Evolutionary conservation across 2,888 invertebrate species (phyloP), one percentile per base, ranked within the genome.

Genomic region (Watsonalla binaria): DNA sequence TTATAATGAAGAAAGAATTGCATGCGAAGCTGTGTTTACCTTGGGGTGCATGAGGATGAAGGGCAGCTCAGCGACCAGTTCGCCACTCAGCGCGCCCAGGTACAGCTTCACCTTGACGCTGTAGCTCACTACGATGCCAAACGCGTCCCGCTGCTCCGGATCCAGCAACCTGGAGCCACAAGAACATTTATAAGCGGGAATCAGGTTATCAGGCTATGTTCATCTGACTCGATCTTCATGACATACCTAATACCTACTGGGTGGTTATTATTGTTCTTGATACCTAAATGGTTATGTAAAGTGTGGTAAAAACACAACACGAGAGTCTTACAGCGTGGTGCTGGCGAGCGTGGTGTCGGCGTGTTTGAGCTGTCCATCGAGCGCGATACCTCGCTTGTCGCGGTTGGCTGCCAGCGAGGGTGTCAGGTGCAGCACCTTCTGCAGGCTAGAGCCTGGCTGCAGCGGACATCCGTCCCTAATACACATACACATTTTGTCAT

Each of bases 101-200:
- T 97, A 97, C 51, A 99, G 92, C 87, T 98, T 97, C 52, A 98
- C 97, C 90, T 98, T 98, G 45, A 97, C 97, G 54, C 96, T 96
- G 92, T 99, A 99, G 46, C 97, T 98, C 9, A 99, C 98, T 65
- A 98, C 95, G 72, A 98, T 98, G 57, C 98, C 98, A 78, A 98
- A 97, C 51, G 97, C 96, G 84, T 98, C 98, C 59, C 97, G 94
- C 71, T 96, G 95, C 71, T 97, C 97, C 9, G 96, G 94, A 61
- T 91, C 91, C 76, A 91, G 67, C 62, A 91, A 56, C 53, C 90
- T 91, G 66, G 37, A n/a, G 34, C 11, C 46, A 52, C 39, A 13
- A 24, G 39, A 15, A 7, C 13, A 8, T 8, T 8, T 13, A 24
- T n/a, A 49, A 33, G n/a, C 24, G 24, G 24, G 24, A 24, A 24